A percentile compares a stretch with the other conserved stretches of the same genome.
Evolutionary conservation across 2,888 invertebrate species (phyloP).

Genomic region (Muscina levida): DNA sequence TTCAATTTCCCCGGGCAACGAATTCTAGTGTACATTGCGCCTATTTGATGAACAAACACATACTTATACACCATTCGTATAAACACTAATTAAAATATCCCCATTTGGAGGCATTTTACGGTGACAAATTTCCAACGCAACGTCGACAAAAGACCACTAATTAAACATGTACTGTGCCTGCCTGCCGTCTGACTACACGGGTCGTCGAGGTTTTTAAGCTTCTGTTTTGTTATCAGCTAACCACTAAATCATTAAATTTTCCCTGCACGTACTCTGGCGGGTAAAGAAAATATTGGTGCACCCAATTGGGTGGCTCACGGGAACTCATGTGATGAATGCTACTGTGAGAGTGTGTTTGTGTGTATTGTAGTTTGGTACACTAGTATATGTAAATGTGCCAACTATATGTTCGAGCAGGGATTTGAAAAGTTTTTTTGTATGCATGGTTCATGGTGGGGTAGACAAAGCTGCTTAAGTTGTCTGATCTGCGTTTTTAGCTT

Average conservation of each 20-base stretch:
- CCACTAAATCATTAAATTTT: slow-evolving; percentile 46
- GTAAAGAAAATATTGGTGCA: not conserved
- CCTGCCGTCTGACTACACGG: not conserved
- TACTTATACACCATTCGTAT: too few species aligned
- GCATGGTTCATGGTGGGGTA: not conserved
- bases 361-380: not conserved
- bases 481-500: slow-evolving; percentile 49
- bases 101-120: not conserved
- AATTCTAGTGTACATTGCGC: too few species aligned
- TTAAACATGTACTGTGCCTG: slow-evolving; percentile 21
- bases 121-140: not conserved
- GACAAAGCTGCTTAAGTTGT: slow-evolving; percentile 57
- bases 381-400: not conserved
- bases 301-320: not conserved
- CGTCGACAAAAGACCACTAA: slow-evolving; percentile 31
- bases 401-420: not conserved
- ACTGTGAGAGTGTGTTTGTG: not conserved
- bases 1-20: too few species aligned
- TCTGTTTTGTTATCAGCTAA: slow-evolving; percentile 23
- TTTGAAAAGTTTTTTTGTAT: not conserved
- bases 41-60: slow-evolving; percentile 22
- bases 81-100: slow-evolving; percentile 18
- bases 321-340: not conserved
- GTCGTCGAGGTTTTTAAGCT: slow-evolving; percentile 18
- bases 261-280: slow-evolving; percentile 27